Evolutionary conservation across 2,888 invertebrate genomes (phyloP), one percentile per base, ranked within the genome.

Genomic region (Campoplex nolae): DNA sequence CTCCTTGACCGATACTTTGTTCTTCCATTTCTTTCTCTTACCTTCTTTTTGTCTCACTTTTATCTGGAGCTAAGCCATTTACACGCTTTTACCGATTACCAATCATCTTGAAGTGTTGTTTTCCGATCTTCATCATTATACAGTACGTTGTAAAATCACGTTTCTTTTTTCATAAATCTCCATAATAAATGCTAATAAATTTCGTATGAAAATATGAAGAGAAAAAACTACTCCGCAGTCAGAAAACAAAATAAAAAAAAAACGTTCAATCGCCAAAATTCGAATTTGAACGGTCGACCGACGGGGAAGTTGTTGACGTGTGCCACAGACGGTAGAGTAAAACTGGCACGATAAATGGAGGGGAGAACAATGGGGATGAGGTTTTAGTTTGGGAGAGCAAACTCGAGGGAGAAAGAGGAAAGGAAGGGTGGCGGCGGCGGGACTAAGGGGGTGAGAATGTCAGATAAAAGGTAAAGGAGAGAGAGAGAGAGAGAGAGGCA

Each of bases 361-460:
- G 79, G 23, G 74, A 62, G 54, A 48, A 78, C 45, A 67, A 81
- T 45, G 54, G 85, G 81, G 78, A 58, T 35, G 45, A 62, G 74
- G 48, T 38, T 80, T 23, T 35, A 32, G 80, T 80, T 80, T 73
- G 71, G 32, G 62, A 62, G 62, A 62, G 23, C 75, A 83, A 86
- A 67, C 84, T 67, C 75, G 81, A 62, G 62, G 54, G 82, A 85
- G 76, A 85, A 84, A 83, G 85, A 86, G 84, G 80, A 82, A 62
- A 68, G 48, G 77, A 82, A 48, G 45, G 75, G 73, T 28, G 32
- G 32, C 16, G 32, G 62, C 38, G 4, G 6, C 4, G 4, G 62
- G 62, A 3, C 7, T 3, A 51, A 51, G 83, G 70, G 58, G 73
- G 73, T 67, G 65, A 83, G 84, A 83, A 81, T 76, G 86, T 68